phyloP scores from a whole-genome alignment of 64 coral and sea anemone species.

The Porites lutea region DNA sequence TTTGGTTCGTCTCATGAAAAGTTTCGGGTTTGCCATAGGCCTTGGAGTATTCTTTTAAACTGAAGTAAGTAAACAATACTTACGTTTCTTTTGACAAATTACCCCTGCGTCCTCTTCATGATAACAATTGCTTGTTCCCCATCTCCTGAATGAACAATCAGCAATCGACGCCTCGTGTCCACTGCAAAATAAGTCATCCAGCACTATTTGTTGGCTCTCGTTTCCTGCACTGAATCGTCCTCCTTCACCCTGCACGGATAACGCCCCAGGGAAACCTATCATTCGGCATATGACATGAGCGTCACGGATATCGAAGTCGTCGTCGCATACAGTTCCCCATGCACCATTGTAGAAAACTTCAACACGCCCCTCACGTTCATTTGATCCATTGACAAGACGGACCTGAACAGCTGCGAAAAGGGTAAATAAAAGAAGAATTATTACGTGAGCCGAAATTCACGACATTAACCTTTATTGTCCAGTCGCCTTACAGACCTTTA shows the following conservation, averaged over 20 bases:
- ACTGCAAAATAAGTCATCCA: slow-evolving; percentile 59
- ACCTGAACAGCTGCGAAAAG: not conserved
- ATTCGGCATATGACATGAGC: slow-evolving; percentile 68
- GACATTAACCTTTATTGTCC: no score
- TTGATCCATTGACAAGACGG: slow-evolving; percentile 45
- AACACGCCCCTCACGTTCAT: slow-evolving; percentile 46
- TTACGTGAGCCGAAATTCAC: not conserved
- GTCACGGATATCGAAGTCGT: slow-evolving; percentile 50
- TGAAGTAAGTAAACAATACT: not conserved
- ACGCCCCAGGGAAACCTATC: slow-evolving; percentile 58
- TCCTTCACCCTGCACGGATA: not conserved
- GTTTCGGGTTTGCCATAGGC: no score
- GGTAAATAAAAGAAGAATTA: not conserved
- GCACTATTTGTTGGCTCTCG: slow-evolving; percentile 16
- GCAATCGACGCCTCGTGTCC: slow-evolving; percentile 47
- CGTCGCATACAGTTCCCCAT: slow-evolving; percentile 75
- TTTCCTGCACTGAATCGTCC: slow-evolving; percentile 34
- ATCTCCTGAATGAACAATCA: slow-evolving; percentile 27
- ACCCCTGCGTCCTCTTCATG: slow-evolving; percentile 48
- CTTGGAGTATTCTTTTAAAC: no score
- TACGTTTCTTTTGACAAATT: slow-evolving; percentile 19
- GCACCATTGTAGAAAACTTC: slow-evolving; percentile 62
- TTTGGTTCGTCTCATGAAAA: no score
- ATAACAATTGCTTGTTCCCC: slow-evolving; percentile 46
- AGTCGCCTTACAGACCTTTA: no score